phyloP scores from a whole-genome alignment of 2,113 vertebrate genomes.

The Rhodinocichla rosea region DNA sequence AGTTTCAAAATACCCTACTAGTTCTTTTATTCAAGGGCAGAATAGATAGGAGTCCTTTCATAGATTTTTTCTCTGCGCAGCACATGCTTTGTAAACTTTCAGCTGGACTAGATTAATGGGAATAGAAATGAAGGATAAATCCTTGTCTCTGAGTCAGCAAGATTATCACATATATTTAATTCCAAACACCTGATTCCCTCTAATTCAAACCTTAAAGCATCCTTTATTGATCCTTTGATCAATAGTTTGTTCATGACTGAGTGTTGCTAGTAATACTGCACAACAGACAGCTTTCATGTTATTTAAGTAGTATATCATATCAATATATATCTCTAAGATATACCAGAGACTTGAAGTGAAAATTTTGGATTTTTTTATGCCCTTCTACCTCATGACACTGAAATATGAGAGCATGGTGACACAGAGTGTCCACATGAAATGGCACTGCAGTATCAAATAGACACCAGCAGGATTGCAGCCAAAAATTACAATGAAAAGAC shows the following conservation, averaged over 20 bases:
- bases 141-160: background rate
- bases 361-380: background rate
- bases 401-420: background rate
- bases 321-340: background rate
- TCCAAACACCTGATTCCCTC: slow-evolving; percentile 1
- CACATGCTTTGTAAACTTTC: background rate
- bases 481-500: background rate
- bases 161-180: background rate
- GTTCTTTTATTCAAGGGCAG: background rate
- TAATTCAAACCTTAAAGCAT: background rate
- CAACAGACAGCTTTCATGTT: background rate
- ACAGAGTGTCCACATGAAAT: background rate
- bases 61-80: background rate
- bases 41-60: background rate
- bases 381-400: background rate
- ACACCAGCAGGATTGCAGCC: background rate
- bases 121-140: slow-evolving; percentile 12
- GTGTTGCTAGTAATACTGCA: background rate
- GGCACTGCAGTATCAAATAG: background rate
- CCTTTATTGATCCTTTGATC: too few relatives aligned
- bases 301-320: background rate
- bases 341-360: background rate
- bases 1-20: background rate
- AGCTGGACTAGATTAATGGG: background rate
- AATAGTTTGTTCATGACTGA: background rate